Percentiles rank a stretch among this genome's conserved stretches.
These are phyloP conservation scores for Urocolius indicus DNA, from an alignment of 2,113 vertebrate genomes.

Conservation along the genomic window DNA sequence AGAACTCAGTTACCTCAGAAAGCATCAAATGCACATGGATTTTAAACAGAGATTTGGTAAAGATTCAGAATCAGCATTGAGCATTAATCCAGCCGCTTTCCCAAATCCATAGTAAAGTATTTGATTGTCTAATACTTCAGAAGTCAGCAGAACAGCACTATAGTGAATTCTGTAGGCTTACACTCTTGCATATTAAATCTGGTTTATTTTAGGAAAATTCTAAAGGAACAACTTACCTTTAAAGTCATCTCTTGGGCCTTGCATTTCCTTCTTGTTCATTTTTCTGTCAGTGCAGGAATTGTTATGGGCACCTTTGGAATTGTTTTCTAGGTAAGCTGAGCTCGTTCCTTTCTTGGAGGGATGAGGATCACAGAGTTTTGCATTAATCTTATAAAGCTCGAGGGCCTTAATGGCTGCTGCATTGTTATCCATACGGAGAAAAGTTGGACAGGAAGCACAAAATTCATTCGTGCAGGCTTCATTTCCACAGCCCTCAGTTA, in stretches of 20 bases:
- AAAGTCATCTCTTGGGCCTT: slow-evolving; percentile 86
- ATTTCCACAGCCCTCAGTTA: slow-evolving; percentile 99
- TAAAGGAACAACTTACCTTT: slow-evolving; percentile 82
- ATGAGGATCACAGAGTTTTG: slow-evolving; percentile 97
- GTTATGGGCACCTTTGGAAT: slow-evolving; percentile 84
- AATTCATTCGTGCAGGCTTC: slow-evolving; percentile 98
- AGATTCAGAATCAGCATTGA: background rate
- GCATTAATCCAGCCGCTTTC: background rate
- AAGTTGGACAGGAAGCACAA: slow-evolving; percentile 94
- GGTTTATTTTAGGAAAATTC: background rate
- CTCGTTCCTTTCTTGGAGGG: slow-evolving; percentile 97
- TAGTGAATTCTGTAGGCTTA: background rate
- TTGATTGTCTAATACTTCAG: background rate
- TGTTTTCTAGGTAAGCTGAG: slow-evolving; percentile 90
- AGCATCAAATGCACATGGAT: background rate
- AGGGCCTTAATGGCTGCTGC: slow-evolving; percentile 96
- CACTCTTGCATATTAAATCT: background rate
- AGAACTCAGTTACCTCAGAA: background rate
- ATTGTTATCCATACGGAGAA: slow-evolving; percentile 96
- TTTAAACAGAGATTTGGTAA: background rate
- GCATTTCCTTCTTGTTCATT: slow-evolving; percentile 88
- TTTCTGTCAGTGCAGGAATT: slow-evolving; percentile 84
- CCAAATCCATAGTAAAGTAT: background rate
- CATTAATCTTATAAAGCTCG: slow-evolving; percentile 97
- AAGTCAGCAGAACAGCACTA: background rate